These are phyloP conservation scores for Lampris megalopsis DNA, from an alignment of 2,113 vertebrate species.

Conservation along the genomic window DNA sequence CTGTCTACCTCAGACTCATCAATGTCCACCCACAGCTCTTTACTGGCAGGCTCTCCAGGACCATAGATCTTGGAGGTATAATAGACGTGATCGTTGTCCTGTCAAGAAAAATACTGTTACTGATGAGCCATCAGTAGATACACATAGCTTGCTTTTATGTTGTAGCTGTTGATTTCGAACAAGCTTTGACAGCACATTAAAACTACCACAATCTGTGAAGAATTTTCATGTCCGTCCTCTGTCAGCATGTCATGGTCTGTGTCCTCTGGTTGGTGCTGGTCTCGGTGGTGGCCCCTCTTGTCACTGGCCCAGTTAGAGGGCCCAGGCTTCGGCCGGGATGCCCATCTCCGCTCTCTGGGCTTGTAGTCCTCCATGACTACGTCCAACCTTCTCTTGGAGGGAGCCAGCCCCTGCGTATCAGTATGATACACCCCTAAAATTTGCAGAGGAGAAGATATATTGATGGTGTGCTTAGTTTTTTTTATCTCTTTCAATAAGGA, in stretches of 20 bases:
- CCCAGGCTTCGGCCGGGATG: slow-evolving; percentile 16
- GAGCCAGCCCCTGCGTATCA: slow-evolving; percentile 1
- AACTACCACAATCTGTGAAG: slow-evolving; percentile 74
- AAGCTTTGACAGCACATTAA: neutral
- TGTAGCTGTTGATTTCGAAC: neutral
- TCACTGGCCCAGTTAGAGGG: slow-evolving; percentile 41
- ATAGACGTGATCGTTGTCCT: slow-evolving; percentile 92
- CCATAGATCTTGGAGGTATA: slow-evolving; percentile 91
- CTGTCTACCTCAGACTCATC: slow-evolving; percentile 87
- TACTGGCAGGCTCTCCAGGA: slow-evolving; percentile 82
- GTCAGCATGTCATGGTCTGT: slow-evolving; percentile 59
- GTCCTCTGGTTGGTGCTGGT: slow-evolving; percentile 59
- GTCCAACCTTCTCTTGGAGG: slow-evolving; percentile 3
- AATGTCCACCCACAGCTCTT: slow-evolving; percentile 91
- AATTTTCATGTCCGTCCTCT: slow-evolving; percentile 61
- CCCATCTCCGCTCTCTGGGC: slow-evolving; percentile 41
- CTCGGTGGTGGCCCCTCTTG: slow-evolving; percentile 61
- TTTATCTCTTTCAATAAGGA: neutral
- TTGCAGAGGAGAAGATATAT: neutral
- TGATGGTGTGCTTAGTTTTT: neutral
- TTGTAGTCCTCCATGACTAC: neutral
- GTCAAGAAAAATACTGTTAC: slow-evolving; percentile 56
- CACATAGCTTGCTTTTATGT: neutral
- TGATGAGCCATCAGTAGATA: neutral
- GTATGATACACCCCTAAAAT: slow-evolving; percentile 32